These are phyloP conservation scores for Hylomyscus alleni DNA, from an alignment of 2,797 vertebrate species.

Conservation along the genomic window DNA sequence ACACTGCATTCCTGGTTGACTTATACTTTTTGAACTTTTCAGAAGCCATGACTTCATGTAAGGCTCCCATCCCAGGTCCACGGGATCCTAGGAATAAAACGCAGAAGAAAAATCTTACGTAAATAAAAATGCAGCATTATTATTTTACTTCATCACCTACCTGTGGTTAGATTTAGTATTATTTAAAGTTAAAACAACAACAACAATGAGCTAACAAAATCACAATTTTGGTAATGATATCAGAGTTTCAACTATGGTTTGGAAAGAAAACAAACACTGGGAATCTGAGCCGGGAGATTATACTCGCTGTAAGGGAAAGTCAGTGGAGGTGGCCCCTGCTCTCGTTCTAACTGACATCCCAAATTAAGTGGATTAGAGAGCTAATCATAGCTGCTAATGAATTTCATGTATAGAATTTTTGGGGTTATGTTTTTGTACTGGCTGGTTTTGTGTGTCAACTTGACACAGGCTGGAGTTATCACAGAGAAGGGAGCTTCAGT, in stretches of 20 bases:
- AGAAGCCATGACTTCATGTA: conserved; percentile 84
- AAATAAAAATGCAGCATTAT: neutral
- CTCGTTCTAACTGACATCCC: neutral
- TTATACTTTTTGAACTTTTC: conserved; percentile 74
- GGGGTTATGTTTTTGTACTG: no score
- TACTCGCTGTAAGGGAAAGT: no score
- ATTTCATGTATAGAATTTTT: neutral
- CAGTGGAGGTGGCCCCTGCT: neutral
- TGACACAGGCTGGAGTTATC: no score
- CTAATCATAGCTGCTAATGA: neutral
- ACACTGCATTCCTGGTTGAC: conserved; percentile 68
- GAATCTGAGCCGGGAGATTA: no score
- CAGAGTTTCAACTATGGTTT: neutral
- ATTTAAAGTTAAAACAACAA: neutral
- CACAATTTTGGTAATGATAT: neutral
- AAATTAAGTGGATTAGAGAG: neutral
- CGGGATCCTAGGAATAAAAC: conserved; percentile 80
- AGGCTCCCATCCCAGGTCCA: conserved; percentile 84
- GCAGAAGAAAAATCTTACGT: neutral
- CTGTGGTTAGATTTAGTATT: neutral
- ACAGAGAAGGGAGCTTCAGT: no score
- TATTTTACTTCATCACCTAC: neutral
- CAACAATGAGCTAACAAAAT: neutral
- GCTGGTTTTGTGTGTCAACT: no score
- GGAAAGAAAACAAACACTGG: neutral